These are phyloP conservation scores for Alectura lathami DNA, from an alignment of 2,113 vertebrate species.

Conservation along the genomic window DNA sequence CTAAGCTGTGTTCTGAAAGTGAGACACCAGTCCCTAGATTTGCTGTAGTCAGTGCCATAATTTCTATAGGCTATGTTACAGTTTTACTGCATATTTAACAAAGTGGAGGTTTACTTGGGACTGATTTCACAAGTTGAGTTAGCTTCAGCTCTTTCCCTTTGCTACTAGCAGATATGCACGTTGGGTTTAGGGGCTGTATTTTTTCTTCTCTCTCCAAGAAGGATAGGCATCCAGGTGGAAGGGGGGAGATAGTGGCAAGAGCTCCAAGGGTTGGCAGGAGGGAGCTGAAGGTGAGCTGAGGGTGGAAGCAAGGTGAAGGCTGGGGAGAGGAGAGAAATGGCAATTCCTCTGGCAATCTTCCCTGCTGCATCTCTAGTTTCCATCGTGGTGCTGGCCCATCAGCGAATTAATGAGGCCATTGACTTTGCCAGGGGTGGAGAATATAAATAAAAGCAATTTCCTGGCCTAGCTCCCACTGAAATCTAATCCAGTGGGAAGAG, in stretches of 20 bases:
- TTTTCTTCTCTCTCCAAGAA: background rate
- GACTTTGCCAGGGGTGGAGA: constrained; percentile 72
- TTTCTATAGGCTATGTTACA: background rate
- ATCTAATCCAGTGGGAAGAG: constrained; percentile 64
- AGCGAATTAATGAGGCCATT: constrained; percentile 67
- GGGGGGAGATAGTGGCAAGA: background rate
- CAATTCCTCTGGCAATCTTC: constrained; percentile 42
- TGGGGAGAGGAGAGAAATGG: constrained; percentile 3
- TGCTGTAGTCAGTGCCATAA: background rate
- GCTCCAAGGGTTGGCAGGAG: background rate
- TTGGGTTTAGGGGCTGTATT: background rate
- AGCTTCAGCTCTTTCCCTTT: constrained; percentile 1
- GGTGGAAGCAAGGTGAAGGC: constrained; percentile 37
- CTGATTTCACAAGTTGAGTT: constrained; percentile 21
- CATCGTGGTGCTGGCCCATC: constrained; percentile 58
- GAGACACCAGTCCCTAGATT: background rate
- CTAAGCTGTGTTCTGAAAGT: background rate
- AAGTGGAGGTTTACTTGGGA: constrained; percentile 9
- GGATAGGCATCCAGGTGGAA: background rate
- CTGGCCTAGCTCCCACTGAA: constrained; percentile 66
- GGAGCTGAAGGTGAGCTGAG: constrained; percentile 30
- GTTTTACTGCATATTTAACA: constrained; percentile 3
- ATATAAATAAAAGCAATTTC: constrained; percentile 74
- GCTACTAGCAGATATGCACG: background rate
- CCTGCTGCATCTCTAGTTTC: constrained; percentile 59